Percentiles rank a stretch among this genome's conserved stretches.
Evolutionary conservation across 2,113 vertebrate species (phyloP).

Genomic region (Xenus cinereus): DNA sequence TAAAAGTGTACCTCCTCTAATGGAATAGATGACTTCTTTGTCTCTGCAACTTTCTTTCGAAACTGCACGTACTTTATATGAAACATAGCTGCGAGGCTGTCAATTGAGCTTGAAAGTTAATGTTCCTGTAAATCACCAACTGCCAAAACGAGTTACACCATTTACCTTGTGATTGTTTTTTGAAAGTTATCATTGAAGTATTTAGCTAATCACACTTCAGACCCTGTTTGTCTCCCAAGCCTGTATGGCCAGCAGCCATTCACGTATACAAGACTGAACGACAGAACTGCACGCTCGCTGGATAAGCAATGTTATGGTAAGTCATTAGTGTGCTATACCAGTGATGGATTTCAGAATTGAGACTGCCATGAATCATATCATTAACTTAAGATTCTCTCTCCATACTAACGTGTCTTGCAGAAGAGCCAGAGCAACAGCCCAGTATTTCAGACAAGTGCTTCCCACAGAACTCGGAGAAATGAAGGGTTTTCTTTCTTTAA

Average conservation of each 20-base stretch:
- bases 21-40: neutral
- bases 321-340: neutral
- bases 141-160: slow-evolving; percentile 36
- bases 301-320: neutral
- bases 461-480: neutral
- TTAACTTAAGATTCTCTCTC: neutral
- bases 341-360: neutral
- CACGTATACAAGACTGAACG: neutral
- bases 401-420: neutral
- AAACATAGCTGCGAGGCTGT: slow-evolving; percentile 10
- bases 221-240: neutral
- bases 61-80: neutral
- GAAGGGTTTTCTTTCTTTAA: neutral
- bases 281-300: neutral
- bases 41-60: neutral
- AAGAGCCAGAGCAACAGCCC: neutral
- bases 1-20: neutral
- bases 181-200: neutral
- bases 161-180: neutral
- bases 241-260: neutral
- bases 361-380: neutral
- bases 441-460: neutral
- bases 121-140: slow-evolving; percentile 57
- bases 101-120: slow-evolving; percentile 48
- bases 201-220: neutral